A percentile compares a stretch with the other conserved stretches of the same genome.
These are phyloP conservation scores for Tachysurus fulvidraco DNA, from an alignment of 2,113 vertebrate genomes.

Conservation along the genomic window DNA sequence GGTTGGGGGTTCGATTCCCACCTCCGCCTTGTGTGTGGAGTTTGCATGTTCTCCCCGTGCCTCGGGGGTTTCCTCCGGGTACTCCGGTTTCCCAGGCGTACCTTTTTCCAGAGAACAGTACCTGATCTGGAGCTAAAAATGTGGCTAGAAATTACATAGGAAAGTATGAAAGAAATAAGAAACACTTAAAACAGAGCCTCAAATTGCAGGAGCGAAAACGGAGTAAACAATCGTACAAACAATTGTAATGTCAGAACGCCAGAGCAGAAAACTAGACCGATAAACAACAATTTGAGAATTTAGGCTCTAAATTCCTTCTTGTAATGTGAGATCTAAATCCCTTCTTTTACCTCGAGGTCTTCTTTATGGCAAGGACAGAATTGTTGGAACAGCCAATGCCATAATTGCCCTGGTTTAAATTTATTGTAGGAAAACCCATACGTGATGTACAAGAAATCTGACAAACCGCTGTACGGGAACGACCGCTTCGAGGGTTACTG, in stretches of 20 bases:
- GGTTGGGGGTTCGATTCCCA: too few species aligned
- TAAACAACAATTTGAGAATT: background rate
- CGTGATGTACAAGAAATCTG: constrained; percentile 98
- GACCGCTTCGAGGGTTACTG: constrained; percentile 98
- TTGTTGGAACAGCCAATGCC: too few species aligned
- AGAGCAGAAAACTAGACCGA: background rate
- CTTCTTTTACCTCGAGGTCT: background rate
- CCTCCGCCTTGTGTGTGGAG: too few species aligned
- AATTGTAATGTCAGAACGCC: background rate
- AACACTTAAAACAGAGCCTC: background rate
- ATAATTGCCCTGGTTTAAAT: background rate
- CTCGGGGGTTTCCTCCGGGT: too few species aligned
- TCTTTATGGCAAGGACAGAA: background rate
- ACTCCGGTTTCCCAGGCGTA: too few species aligned
- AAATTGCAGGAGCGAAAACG: background rate
- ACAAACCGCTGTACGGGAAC: constrained; percentile 94
- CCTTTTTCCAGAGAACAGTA: too few species aligned
- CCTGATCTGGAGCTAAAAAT: too few species aligned
- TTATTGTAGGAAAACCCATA: constrained; percentile 91
- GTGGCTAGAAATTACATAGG: too few species aligned
- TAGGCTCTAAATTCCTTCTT: background rate
- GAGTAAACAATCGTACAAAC: background rate
- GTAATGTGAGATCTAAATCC: background rate
- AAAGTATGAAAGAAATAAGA: background rate
- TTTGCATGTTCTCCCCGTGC: too few species aligned